Percentiles rank a stretch among this genome's conserved stretches.
Evolutionary conservation across 2,797 vertebrate genomes (phyloP).

Genomic region (Platalea minor): DNA sequence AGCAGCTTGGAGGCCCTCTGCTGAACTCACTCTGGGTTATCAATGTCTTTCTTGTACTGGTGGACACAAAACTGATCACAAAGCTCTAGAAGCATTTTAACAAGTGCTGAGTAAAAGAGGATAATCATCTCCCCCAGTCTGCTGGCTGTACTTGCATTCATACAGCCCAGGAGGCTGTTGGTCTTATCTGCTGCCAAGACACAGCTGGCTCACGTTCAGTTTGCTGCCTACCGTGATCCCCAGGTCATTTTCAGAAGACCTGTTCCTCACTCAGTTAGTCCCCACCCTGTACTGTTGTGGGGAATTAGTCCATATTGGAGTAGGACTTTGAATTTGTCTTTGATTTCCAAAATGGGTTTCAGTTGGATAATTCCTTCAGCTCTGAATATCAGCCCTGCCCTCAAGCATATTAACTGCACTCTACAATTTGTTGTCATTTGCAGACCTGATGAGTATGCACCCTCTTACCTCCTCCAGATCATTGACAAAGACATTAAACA

Average conservation of each 20-base stretch:
- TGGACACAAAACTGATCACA: background rate
- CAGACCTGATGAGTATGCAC: rapidly evolving
- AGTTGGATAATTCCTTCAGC: background rate
- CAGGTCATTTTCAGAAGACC: background rate
- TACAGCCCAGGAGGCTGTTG: background rate
- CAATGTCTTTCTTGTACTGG: background rate
- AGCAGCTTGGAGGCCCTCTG: background rate
- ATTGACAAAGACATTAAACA: background rate
- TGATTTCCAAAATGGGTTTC: background rate
- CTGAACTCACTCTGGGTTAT: background rate
- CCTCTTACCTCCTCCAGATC: background rate
- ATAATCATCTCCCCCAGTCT: no score
- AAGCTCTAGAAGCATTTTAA: background rate
- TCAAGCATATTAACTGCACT: background rate
- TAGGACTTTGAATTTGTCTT: background rate
- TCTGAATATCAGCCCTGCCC: background rate
- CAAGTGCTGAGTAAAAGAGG: background rate
- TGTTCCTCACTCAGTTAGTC: background rate
- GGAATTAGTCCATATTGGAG: background rate
- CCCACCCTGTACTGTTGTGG: background rate
- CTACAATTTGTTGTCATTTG: background rate
- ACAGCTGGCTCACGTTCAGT: background rate
- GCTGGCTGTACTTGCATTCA: background rate
- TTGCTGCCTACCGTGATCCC: background rate
- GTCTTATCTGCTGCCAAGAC: background rate